These are phyloP conservation scores for Philonicus albiceps DNA, from an alignment of 2,888 invertebrate genomes.

Conservation along the genomic window DNA sequence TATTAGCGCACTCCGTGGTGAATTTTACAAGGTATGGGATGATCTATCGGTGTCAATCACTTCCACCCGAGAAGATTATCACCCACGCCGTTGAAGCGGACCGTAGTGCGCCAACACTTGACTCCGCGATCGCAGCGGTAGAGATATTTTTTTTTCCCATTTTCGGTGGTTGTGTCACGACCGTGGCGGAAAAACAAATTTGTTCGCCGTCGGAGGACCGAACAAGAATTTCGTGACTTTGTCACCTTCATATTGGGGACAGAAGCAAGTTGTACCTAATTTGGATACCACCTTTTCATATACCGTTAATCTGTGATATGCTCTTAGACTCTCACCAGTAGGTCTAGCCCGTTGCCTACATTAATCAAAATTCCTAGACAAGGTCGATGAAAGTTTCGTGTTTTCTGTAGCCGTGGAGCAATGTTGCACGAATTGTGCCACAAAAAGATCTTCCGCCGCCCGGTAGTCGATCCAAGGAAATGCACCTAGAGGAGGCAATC, in stretches of 20 bases:
- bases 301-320: conserved; percentile 39
- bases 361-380: conserved; percentile 35
- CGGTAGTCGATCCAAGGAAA: conserved; percentile 1
- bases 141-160: conserved; percentile 5
- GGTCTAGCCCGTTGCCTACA: conserved; percentile 1
- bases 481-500: background rate
- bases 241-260: conserved; percentile 34
- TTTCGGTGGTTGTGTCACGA: conserved; percentile 40
- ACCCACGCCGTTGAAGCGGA: conserved; percentile 1
- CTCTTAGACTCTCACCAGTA: conserved; percentile 39
- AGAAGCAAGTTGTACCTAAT: conserved; percentile 36
- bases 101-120: conserved; percentile 32
- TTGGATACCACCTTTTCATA: conserved; percentile 28
- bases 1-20: conserved; percentile 1
- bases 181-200: conserved; percentile 43
- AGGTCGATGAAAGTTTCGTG: conserved; percentile 38
- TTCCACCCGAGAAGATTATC: conserved; percentile 25
- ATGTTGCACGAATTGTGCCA: conserved; percentile 35
- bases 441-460: background rate
- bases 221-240: conserved; percentile 47
- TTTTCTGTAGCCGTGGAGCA: background rate
- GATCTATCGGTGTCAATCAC: conserved; percentile 27
- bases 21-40: conserved; percentile 13
- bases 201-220: conserved; percentile 34
- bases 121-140: background rate